Evolutionary conservation across 1,140 invertebrate species (phyloP), one percentile per base, ranked within the genome.

Genomic region (Drosophila arawakana): DNA sequence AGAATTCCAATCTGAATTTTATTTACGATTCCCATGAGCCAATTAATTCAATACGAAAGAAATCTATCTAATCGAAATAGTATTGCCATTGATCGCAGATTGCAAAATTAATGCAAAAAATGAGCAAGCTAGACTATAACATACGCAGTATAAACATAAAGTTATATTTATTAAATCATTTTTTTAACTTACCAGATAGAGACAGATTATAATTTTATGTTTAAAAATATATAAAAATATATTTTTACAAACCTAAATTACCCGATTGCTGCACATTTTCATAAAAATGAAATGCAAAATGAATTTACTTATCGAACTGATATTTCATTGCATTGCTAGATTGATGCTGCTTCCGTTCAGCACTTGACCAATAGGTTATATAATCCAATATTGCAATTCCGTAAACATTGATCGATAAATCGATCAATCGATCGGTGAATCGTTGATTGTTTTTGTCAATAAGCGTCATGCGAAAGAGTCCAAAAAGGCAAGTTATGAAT

Each of bases 311-410:
- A 21, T 21, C 18, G 18, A 21, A 21, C 18, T 21, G 18, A 61
- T 35, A 13, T 43, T 15, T 37, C 30, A 49, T 13, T 50, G 30
- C 21, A 39, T 18, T 50, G 57, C 57, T 63, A 77, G 61, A 69
- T 57, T 69, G 35, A n/a, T 9, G 21, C 21, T 43, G 65, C 71
- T 69, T 74, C 75, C 71, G 65, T 60, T 74, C 46, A 34, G 13
- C 72, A 34, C 52, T 43, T 54, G 37, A 18, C 55, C 60, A 47
- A 11, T 49, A 43, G 30, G 83, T 86, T 86, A 79, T 57, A 82
- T 86, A 86, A 86, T 86, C 83, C 83, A 86, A 86, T 86, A 80
- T 79, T 52, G 71, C 71, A 73, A 88, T 85, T 86, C 82, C 83
- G 79, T 88, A 76, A 88, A 86, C 82, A 86, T 78, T 30, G 59